Base-by-base conservation (phyloP, 2,113 vertebrate species). In the Glaucidium brasilianum region DNA sequence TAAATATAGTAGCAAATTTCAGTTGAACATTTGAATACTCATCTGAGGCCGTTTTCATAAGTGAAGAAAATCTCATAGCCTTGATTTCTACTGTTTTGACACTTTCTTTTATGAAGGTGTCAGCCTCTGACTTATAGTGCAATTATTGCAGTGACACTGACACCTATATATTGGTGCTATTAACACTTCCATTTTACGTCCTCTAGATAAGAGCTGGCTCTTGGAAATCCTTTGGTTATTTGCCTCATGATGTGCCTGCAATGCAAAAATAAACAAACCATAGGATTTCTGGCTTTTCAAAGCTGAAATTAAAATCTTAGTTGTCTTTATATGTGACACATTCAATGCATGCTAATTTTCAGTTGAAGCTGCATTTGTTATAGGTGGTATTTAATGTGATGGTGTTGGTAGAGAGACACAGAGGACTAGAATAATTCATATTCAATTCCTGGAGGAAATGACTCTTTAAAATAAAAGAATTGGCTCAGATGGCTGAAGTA, bases 141-240 rank as follows among this genome's bases (percentile, higher is more conserved):
- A 86, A 43, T 95, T 90, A 96, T 91, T 95, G 71, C 87, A 72
- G 41, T 94, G 94, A 79, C 97, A 92, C 53, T 91, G 91, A 94
- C 92, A 94, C 92, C 85, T 96, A 56, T 66, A 52, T 83, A 58
- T 87, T 90, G 84, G 91, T 97, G 95, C 84, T 95, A 91, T 95
- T 97, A 96, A 87, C 92, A 79, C 91, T 95, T 96, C 77, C 49
- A 73, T 94, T 97, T 95, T 80, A 43, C 76, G 84, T 89, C 21
- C 10, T 82, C 56, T 82, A 85, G 92, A 60, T 90, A 95, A 88
- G 69, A 95, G 41, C 59, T 76, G 53, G 41, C 77, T 95, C 55
- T 97, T 92, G 58, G 69, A 87, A 95, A 85, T 79, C 71, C 50
- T 94, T 85, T 12, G 12, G 29, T 94, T 94, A 68, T 85, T 94